These are phyloP conservation scores for Agonopterix heracliana DNA, from an alignment of 2,888 invertebrate species.

Conservation along the genomic window DNA sequence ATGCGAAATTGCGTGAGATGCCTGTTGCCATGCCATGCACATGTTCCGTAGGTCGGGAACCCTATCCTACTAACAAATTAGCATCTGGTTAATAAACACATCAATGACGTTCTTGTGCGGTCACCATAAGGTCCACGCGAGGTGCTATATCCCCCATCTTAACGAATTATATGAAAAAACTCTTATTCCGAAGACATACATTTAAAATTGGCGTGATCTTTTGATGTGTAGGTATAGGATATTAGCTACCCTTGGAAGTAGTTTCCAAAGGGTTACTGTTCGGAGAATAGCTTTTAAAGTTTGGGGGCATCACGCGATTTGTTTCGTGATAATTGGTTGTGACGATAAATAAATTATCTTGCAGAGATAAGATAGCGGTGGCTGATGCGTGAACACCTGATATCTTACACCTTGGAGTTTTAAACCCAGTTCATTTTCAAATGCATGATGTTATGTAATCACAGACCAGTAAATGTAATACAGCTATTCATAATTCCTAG, in stretches of 20 bases:
- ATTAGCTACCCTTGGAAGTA: too few species aligned
- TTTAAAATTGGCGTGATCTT: too few species aligned
- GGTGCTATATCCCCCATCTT: too few species aligned
- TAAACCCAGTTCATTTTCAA: too few species aligned
- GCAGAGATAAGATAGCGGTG: slow-evolving; percentile 16
- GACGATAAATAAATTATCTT: slow-evolving; percentile 14
- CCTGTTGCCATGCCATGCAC: slow-evolving; percentile 30
- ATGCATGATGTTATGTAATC: too few species aligned
- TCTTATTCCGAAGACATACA: neutral
- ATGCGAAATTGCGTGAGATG: slow-evolving; percentile 46
- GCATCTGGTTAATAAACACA: slow-evolving; percentile 7
- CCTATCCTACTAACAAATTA: slow-evolving; percentile 21
- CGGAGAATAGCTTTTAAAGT: slow-evolving; percentile 3
- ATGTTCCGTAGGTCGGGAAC: slow-evolving; percentile 42
- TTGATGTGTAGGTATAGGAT: too few species aligned
- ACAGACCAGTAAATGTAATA: too few species aligned
- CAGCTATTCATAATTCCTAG: too few species aligned
- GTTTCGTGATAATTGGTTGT: slow-evolving; percentile 1
- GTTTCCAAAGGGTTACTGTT: slow-evolving; percentile 7
- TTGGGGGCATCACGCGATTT: slow-evolving; percentile 1
- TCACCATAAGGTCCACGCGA: neutral
- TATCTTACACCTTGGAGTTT: too few species aligned
- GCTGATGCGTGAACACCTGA: too few species aligned
- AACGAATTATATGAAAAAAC: neutral
- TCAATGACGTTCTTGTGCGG: neutral